Percentiles rank a stretch among this genome's conserved stretches.
Conservation (phyloP, 2,113 vertebrate species). For the Embiotoca jacksoni region DNA sequence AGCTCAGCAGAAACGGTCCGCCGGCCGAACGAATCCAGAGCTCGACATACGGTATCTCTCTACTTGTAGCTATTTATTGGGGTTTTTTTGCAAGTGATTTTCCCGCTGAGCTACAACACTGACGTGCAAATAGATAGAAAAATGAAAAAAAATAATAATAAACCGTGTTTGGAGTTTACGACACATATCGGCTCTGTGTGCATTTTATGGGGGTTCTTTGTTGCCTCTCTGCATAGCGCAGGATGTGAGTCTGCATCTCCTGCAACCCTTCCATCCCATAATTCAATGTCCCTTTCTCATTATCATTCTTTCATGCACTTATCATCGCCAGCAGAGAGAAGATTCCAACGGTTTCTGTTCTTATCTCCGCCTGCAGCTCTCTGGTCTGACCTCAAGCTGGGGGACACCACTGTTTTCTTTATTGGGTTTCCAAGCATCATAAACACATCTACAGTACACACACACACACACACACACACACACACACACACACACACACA, state of each 20-base stretch:
- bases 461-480: slow-evolving; percentile 2
- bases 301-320: slow-evolving; percentile 31
- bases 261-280: background rate
- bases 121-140: background rate
- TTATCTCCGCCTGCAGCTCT: slow-evolving; percentile 56
- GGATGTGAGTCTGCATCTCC: slow-evolving; percentile 14
- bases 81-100: slow-evolving; percentile 14
- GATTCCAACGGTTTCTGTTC: slow-evolving; percentile 31
- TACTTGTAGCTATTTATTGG: slow-evolving; percentile 16
- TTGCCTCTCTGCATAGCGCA: background rate
- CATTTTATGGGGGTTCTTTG: background rate
- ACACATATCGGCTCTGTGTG: background rate
- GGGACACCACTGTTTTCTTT: slow-evolving; percentile 45
- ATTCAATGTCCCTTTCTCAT: slow-evolving; percentile 20
- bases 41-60: background rate
- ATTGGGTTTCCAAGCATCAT: slow-evolving; percentile 3
- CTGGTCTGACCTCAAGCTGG: slow-evolving; percentile 33
- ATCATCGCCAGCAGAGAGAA: slow-evolving; percentile 38
- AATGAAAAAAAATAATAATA: background rate
- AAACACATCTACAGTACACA: background rate
- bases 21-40: slow-evolving; percentile 19
- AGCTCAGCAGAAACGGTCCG: slow-evolving; percentile 3
- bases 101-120: background rate
- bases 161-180: slow-evolving; percentile 2
- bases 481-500: background rate